Base-by-base conservation (phyloP, 2,888 invertebrate species). In the Dasysyrphus albostriatus region DNA sequence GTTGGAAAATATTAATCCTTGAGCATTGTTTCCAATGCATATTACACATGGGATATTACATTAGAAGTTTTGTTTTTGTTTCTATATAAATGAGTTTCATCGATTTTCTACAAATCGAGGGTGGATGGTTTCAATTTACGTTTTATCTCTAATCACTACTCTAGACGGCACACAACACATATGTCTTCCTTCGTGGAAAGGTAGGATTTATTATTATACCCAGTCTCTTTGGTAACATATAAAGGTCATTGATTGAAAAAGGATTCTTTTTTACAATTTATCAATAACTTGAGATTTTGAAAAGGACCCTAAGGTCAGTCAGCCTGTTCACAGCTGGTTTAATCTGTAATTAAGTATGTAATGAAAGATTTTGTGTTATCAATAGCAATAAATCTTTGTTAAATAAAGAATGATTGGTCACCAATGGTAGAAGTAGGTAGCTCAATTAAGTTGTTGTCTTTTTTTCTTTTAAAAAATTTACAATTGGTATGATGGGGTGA, bases 171-270 rank as follows among this genome's bases (percentile, higher is more conserved):
- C 7, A 19, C 24, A 24, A 0, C 16, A 58, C 7, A 19, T n/a
- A 24, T 24, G 59, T 12, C 14, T n/a, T 10, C 5, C 8, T 56
- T 75, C 16, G 12, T 51, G 34, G 9, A 61, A 42, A 8, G 24
- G 12, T 9, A 49, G 44, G 75, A 59, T 44, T 58, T 29, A 32
- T 42, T 58, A n/a, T 56, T 24, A 51, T 6, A 44, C 12, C 29
- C n/a, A n/a, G 19, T 14, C 56, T 65, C 44, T 19, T 42, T 70
- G 51, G 19, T 7, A 24, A 44, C 61, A 47, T 42, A 42, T 19
- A 70, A 75, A 39, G 34, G 49, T 75, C 59, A 67, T 59, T 65
- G 39, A 34, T 74, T 56, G 59, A 32, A 32, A 12, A 9, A 0
- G 8, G 24, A 44, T 32, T n/a, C n/a, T 8, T 42, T 19, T 1